Evolutionary conservation across 2,797 vertebrate species (phyloP).

Genomic region (Crenichthys baileyi): DNA sequence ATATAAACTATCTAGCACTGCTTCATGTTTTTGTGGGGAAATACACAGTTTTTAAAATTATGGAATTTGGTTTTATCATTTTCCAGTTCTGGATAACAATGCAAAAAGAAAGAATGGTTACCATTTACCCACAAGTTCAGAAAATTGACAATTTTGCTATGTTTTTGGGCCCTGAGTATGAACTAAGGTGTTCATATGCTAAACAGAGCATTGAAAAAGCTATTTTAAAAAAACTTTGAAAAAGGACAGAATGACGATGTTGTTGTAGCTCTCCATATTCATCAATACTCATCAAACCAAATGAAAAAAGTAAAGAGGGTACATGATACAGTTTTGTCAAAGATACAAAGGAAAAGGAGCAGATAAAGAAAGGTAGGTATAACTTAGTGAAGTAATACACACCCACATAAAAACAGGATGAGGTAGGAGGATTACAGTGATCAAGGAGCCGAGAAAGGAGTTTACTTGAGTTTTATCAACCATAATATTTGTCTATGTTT

Average conservation of each 20-base stretch:
- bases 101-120: neutral
- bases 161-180: neutral
- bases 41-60: neutral
- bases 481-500: neutral
- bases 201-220: too few relatives aligned
- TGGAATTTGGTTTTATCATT: neutral
- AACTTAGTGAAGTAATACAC: neutral
- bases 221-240: neutral
- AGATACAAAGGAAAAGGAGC: conserved; percentile 2
- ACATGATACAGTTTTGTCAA: conserved; percentile 15
- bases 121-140: neutral
- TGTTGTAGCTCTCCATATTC: neutral
- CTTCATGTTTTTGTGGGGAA: conserved; percentile 14
- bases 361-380: neutral
- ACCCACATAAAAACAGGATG: too few relatives aligned
- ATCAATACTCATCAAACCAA: conserved; percentile 4
- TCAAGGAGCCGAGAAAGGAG: too few relatives aligned
- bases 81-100: neutral
- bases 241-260: neutral
- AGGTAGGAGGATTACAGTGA: too few relatives aligned
- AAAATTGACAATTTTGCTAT: neutral
- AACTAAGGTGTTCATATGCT: neutral
- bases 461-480: neutral
- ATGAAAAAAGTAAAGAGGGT: conserved; percentile 27
- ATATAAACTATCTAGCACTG: conserved; percentile 48